phyloP scores from a whole-genome alignment of 2,113 vertebrate species.

The Physeter macrocephalus region DNA sequence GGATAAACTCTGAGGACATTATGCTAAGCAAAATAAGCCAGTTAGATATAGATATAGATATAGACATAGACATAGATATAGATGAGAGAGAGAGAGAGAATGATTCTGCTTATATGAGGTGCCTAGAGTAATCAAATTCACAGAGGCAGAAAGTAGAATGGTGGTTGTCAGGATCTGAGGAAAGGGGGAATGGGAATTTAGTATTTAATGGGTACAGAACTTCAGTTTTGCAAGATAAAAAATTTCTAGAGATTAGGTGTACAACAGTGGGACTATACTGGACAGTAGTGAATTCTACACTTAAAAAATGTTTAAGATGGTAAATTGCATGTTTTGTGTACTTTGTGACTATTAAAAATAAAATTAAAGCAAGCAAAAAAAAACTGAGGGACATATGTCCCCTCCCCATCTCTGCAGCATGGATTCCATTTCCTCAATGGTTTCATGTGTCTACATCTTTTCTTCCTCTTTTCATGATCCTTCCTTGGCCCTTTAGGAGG shows the following conservation, averaged over 20 bases:
- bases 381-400: not conserved
- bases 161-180: not conserved
- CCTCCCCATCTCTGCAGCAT: not conserved
- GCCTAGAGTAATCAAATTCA: not conserved
- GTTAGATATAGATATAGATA: not conserved
- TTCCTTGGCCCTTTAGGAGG: not conserved
- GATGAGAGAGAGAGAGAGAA: too few relatives aligned
- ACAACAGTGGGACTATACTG: not conserved
- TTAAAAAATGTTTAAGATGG: not conserved
- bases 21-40: not conserved
- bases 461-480: not conserved
- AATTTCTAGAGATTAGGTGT: not conserved
- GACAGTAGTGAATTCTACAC: not conserved
- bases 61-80: not conserved
- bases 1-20: not conserved
- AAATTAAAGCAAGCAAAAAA: not conserved
- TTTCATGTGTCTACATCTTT: accelerated
- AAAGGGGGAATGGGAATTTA: not conserved
- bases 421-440: not conserved
- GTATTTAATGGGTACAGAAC: not conserved
- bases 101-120: not conserved
- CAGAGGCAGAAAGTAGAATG: not conserved
- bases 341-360: not conserved
- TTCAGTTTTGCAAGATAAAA: not conserved
- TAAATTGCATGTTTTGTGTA: not conserved